phyloP scores from a whole-genome alignment of 2,797 vertebrate genomes.

The Serranus cabrilla region DNA sequence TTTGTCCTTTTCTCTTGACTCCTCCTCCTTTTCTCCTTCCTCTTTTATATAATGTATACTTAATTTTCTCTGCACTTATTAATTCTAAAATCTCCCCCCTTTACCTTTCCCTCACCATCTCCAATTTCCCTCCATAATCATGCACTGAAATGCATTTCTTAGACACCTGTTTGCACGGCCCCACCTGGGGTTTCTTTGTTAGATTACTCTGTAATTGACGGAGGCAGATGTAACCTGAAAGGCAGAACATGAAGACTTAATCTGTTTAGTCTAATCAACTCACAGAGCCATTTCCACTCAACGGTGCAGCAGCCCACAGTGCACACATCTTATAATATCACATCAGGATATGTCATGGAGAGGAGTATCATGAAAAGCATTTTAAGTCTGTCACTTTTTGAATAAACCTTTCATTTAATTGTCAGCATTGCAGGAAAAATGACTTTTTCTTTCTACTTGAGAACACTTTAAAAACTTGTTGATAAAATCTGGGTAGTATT shows the following conservation, averaged over 20 bases:
- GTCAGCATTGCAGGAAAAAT: not conserved
- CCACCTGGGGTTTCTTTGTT: slow-evolving; percentile 45
- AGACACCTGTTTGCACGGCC: slow-evolving; percentile 48
- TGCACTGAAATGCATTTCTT: slow-evolving; percentile 1
- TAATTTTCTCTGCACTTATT: not conserved
- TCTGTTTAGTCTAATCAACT: slow-evolving; percentile 60
- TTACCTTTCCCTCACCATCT: not conserved
- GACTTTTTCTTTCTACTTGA: not conserved
- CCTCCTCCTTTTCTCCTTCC: not conserved
- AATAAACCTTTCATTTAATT: slow-evolving; percentile 1
- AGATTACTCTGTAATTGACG: slow-evolving; percentile 44
- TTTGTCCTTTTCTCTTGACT: not conserved
- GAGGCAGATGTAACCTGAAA: slow-evolving; percentile 59
- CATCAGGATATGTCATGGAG: not conserved
- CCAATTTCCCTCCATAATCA: not conserved
- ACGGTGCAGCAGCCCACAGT: slow-evolving; percentile 11
- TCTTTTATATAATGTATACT: not conserved
- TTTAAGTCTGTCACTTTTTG: not conserved
- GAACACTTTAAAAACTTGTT: not conserved
- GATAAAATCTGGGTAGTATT: not conserved
- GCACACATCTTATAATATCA: not conserved
- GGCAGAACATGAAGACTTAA: slow-evolving; percentile 57
- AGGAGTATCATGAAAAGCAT: slow-evolving; percentile 2
- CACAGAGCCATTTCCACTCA: slow-evolving; percentile 35
- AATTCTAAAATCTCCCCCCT: not conserved